Evolutionary conservation across 2,113 vertebrate genomes (phyloP), one percentile per base, ranked within the genome.

Genomic region (Hippocampus mohnikei): DNA sequence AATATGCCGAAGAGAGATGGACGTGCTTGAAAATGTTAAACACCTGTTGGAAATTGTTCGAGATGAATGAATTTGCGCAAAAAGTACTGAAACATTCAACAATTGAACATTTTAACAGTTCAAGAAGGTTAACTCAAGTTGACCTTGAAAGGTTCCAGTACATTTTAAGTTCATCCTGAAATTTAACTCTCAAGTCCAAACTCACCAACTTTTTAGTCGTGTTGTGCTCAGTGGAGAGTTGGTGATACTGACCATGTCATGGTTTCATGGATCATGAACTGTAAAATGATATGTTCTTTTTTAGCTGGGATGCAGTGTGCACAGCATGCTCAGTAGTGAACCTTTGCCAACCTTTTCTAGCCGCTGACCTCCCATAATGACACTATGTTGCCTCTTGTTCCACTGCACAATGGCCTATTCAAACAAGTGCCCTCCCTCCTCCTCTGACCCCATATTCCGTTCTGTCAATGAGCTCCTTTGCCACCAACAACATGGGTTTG

Each of bases 331-430:
- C 86, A 87, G 53, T 77, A 73, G 62, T 90, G 89, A 92, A 90
- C 91, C 85, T 90, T 86, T 78, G 82, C 84, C 88, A 88, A 91
- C 91, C 89, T 90, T 89, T 87, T 82, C 80, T 85, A 83, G 85
- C 83, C 76, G 81, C 83, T 88, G 90, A 89, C 88, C 88, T 88
- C 90, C 87, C 86, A 86, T 90, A 91, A 91, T 90, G 90, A 88
- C 85, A 88, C 85, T 86, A 80, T 89, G 87, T 91, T 89, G 89
- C 88, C 88, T 90, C 88, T 88, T 91, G 91, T 90, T 90, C 85
- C 84, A 85, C 71, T 52, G 83, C 82, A 91, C 90, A 92, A 91
- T 90, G 75, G 71, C 65, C 86, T 82, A 90, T 91, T 91, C 86
- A 91, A 89, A 89, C 85, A 89, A 89, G 87, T 81, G 85, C 82